Conservation (phyloP, 2,888 invertebrate genomes). For the Stratiomys singularior region DNA sequence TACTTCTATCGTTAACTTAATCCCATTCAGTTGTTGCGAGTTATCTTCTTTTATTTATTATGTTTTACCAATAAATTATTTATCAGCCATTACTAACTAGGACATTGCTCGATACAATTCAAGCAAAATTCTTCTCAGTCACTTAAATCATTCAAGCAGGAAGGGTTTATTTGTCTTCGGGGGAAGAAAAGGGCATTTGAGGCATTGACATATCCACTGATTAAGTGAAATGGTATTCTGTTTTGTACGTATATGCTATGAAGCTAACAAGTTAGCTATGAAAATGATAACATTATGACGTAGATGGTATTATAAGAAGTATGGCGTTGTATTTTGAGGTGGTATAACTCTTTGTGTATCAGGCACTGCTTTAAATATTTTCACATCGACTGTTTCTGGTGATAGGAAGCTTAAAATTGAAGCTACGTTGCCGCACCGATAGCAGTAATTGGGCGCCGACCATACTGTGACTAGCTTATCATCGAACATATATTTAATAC, state of each 20-base stretch:
- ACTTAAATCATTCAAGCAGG: not conserved
- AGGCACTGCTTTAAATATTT: slow-evolving; percentile 95
- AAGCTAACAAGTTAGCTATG: not conserved
- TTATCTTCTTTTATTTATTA: too few relatives aligned
- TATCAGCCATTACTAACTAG: not conserved
- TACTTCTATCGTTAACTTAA: too few relatives aligned
- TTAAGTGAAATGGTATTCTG: not conserved
- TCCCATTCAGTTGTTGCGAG: too few relatives aligned
- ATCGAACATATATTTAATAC: slow-evolving; percentile 98
- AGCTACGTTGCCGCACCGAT: slow-evolving; percentile 98
- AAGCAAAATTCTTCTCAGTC: not conserved
- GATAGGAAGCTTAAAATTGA: slow-evolving; percentile 89
- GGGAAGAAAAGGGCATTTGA: too few relatives aligned
- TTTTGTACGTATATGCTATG: slow-evolving; percentile 1
- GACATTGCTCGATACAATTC: not conserved
- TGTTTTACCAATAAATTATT: not conserved
- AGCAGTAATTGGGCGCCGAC: slow-evolving; percentile 99
- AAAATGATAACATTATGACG: not conserved
- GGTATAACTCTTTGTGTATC: slow-evolving; percentile 94
- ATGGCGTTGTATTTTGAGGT: slow-evolving; percentile 91
- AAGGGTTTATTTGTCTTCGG: too few relatives aligned
- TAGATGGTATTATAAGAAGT: slow-evolving; percentile 85
- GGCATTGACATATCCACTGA: not conserved
- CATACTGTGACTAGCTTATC: slow-evolving; percentile 97
- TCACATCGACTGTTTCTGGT: slow-evolving; percentile 79